Evolutionary conservation across 92 coral and sea anemone genomes (phyloP).

Genomic region (Scolanthus callimorphus): DNA sequence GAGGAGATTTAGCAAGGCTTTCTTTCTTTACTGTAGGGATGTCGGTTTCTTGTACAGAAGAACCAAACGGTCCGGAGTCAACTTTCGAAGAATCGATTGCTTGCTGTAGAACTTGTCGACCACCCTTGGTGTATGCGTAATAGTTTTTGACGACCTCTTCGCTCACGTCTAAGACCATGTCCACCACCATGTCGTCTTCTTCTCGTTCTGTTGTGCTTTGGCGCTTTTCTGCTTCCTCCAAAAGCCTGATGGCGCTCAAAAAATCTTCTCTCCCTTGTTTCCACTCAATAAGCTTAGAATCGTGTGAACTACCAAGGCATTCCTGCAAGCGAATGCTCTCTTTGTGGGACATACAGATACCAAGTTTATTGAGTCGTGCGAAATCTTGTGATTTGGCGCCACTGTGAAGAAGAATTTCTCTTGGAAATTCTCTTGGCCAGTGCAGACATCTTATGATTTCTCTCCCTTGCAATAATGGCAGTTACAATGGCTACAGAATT

Average conservation of each 20-base stretch:
- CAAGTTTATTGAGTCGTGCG: constrained; percentile 11
- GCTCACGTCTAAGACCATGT: constrained; percentile 9
- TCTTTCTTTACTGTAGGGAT: no score
- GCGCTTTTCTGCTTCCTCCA: background rate
- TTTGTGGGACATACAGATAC: constrained; percentile 24
- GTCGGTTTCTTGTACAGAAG: no score
- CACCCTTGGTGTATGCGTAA: no score
- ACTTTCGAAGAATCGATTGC: no score
- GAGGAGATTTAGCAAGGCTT: no score
- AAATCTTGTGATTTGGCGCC: constrained; percentile 16
- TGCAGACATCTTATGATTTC: constrained; percentile 14
- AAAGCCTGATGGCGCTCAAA: background rate
- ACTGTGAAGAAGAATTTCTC: constrained; percentile 25
- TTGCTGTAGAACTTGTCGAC: no score
- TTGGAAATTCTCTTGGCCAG: constrained; percentile 14
- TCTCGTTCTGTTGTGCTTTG: constrained; percentile 10
- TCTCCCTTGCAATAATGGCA: constrained; percentile 16
- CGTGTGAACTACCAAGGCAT: constrained; percentile 2
- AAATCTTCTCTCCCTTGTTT: background rate
- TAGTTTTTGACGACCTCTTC: no score
- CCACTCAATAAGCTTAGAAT: background rate
- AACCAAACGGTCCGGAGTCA: no score
- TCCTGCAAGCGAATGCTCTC: constrained; percentile 17
- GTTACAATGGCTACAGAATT: constrained; percentile 22
- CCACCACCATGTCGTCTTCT: constrained; percentile 30